Percentiles rank a stretch among this genome's conserved stretches.
phyloP scores from a whole-genome alignment of 35 echinoderm and acorn worm genomes.

The Heliocidaris tuberculata region DNA sequence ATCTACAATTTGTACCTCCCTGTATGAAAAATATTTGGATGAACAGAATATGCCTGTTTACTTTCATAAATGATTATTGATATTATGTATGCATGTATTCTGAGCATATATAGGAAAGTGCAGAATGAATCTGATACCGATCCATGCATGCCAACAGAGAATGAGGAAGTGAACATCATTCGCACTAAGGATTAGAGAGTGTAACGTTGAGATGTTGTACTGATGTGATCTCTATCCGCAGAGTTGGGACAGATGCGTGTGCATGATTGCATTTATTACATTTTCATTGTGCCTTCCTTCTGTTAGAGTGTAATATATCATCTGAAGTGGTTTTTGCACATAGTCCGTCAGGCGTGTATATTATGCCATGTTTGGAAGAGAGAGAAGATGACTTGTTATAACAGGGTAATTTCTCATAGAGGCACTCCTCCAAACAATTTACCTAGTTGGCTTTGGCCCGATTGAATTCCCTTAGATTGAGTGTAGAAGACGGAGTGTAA shows the following conservation, averaged over 20 bases:
- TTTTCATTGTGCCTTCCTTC: neutral
- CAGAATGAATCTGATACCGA: neutral
- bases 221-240: neutral
- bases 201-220: neutral
- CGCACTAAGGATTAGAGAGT: neutral
- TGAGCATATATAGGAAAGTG: neutral
- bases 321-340: neutral
- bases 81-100: neutral
- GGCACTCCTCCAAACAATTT: constrained; percentile 9
- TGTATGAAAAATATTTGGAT: neutral
- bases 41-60: neutral
- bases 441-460: neutral
- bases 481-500: neutral
- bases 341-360: neutral
- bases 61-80: neutral
- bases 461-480: neutral
- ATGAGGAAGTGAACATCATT: constrained; percentile 2
- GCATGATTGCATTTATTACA: neutral
- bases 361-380: neutral
- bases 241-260: neutral
- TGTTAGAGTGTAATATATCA: neutral
- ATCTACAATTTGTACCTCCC: neutral
- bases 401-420: neutral
- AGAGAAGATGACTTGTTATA: constrained; percentile 4
- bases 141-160: neutral